Evolutionary conservation across 2,797 vertebrate genomes (phyloP), one percentile per base, ranked within the genome.

Genomic region (Botia almorhae): DNA sequence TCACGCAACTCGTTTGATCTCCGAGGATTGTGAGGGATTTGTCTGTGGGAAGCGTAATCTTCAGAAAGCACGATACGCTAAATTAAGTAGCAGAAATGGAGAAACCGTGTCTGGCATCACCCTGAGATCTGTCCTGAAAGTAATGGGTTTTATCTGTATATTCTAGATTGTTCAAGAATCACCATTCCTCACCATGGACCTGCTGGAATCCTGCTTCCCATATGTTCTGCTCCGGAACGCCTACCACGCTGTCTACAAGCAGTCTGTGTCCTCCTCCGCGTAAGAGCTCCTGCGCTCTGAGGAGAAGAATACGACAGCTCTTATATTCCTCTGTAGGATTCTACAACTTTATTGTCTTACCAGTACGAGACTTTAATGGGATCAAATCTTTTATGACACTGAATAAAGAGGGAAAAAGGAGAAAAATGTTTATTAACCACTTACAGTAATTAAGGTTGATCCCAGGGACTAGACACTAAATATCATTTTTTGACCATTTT

Each of bases 121-220:
- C 48, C 50, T 13, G 39, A 65, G 65, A 77, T 82, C 50, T 78
- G 61, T 76, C 48, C 69, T 78, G 51, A 77, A 75, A 33, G 8
- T 29, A 2, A 64, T 77, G 79, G 29, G 78, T 53, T 82, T 51
- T 81, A 93, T 95, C 87, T 90, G 92, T 80, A 2, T 29, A 3
- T 90, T 48, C 82, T 93, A 99, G 98, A 98, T 99, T 77, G 98
- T 99, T 79, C 97, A 99, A 92, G 98, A 99, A 93, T 99, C 97
- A 67, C 97, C 98, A 0, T 99, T 99, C 94, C 95, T 99, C 82
- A 99, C 98, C 61, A 99, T 99, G 98, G 98, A 99, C 91, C 93
- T 99, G 90, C 91, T 99, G 93, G 98, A 99, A 91, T 99, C 98
- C 75, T 99, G 98, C 80, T 99, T 99, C 92, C 98, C 97, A 10